These are phyloP conservation scores for Volucella zonaria DNA, from an alignment of 2,888 invertebrate species.

Conservation along the genomic window DNA sequence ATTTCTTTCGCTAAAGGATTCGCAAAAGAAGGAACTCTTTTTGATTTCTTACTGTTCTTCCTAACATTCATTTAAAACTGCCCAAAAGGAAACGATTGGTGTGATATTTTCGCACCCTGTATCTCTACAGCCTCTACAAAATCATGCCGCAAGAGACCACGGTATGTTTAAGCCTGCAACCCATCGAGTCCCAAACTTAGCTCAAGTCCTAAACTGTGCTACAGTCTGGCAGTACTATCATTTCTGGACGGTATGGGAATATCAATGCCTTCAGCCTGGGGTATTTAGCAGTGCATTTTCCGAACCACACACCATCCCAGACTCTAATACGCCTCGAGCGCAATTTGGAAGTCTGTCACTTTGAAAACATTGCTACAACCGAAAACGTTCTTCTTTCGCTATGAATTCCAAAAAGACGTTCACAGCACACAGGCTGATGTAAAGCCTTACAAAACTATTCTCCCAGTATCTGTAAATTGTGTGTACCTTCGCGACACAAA, in stretches of 20 bases:
- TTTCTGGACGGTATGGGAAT: conserved; percentile 94
- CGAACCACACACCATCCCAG: conserved; percentile 97
- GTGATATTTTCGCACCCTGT: conserved; percentile 91
- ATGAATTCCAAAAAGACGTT: conserved; percentile 97
- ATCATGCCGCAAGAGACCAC: conserved; percentile 91
- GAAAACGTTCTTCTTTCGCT: conserved; percentile 97
- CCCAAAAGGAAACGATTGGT: conserved; percentile 97
- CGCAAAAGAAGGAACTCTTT: conserved; percentile 85
- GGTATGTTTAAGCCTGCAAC: conserved; percentile 89
- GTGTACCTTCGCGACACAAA: conserved; percentile 98
- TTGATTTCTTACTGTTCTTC: conserved; percentile 85
- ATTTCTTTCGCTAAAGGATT: conserved; percentile 88
- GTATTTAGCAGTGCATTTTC: conserved; percentile 93
- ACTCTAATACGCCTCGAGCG: conserved; percentile 94
- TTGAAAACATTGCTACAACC: conserved; percentile 99
- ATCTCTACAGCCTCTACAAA: conserved; percentile 92
- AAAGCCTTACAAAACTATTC: conserved; percentile 93
- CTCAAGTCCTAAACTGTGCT: conserved; percentile 87
- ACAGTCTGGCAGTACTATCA: conserved; percentile 90
- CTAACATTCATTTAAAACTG: conserved; percentile 90
- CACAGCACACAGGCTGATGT: conserved; percentile 94
- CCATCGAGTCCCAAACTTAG: conserved; percentile 91
- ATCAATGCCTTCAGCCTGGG: conserved; percentile 85
- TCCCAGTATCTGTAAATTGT: conserved; percentile 94
- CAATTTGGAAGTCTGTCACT: conserved; percentile 97